phyloP scores from a whole-genome alignment of 2,888 invertebrate genomes.

The Drosophila koepferae region DNA sequence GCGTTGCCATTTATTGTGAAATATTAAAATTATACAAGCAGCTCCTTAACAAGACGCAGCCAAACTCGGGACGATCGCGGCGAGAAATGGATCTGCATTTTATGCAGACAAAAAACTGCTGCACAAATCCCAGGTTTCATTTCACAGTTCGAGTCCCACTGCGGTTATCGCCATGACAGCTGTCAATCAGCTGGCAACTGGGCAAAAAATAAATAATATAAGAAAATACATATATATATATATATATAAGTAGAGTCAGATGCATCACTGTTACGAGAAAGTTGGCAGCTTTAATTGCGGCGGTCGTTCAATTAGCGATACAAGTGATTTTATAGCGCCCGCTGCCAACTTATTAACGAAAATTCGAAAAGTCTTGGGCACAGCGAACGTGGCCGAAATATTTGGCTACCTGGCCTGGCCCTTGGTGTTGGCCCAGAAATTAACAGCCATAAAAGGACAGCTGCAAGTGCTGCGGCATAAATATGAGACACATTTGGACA shows the following conservation, averaged over 20 bases:
- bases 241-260: conserved; percentile 10
- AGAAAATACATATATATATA: neutral
- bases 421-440: conserved; percentile 77
- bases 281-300: conserved; percentile 67
- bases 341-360: conserved; percentile 42
- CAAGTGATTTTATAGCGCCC: conserved; percentile 79
- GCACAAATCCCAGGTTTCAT: conserved; percentile 32
- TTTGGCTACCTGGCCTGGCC: conserved; percentile 24
- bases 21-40: conserved; percentile 75
- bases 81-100: conserved; percentile 79
- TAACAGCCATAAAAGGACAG: conserved; percentile 49
- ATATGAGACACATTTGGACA: conserved; percentile 59
- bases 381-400: conserved; percentile 14
- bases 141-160: conserved; percentile 58
- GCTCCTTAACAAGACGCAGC: conserved; percentile 52
- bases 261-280: conserved; percentile 57
- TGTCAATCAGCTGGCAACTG: conserved; percentile 66
- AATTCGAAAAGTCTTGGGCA: conserved; percentile 10
- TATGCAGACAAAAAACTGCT: conserved; percentile 51
- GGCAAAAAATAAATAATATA: conserved; percentile 17
- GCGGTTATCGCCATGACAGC: conserved; percentile 81
- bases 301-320: conserved; percentile 70
- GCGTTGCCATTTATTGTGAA: conserved; percentile 76
- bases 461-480: conserved; percentile 41
- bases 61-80: conserved; percentile 34